A percentile compares a stretch with the other conserved stretches of the same genome.
phyloP scores from a whole-genome alignment of 2,888 invertebrate species.

The Drosophila macrothrix region DNA sequence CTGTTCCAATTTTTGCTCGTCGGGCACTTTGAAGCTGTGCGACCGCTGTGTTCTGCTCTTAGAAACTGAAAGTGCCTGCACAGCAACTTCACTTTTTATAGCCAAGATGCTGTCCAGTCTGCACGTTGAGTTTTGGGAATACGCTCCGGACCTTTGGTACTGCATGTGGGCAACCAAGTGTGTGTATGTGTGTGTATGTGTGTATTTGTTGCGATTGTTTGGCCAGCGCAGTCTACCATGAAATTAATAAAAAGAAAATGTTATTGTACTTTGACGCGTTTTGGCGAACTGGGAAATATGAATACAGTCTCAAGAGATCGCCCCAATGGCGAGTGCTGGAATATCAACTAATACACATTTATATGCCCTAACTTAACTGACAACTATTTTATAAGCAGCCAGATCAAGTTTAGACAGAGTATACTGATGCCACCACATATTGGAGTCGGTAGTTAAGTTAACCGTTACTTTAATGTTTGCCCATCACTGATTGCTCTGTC shows the following conservation, averaged over 20 bases:
- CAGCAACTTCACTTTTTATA: slow-evolving; percentile 80
- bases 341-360: slow-evolving; percentile 5
- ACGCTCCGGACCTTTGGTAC: slow-evolving; percentile 53
- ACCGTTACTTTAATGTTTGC: slow-evolving; percentile 22
- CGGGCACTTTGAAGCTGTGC: slow-evolving; percentile 63
- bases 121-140: slow-evolving; percentile 70
- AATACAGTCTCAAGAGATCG: slow-evolving; percentile 39
- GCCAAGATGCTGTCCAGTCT: slow-evolving; percentile 38
- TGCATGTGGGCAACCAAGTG: slow-evolving; percentile 13
- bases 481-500: slow-evolving; percentile 12
- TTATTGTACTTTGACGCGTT: slow-evolving; percentile 41
- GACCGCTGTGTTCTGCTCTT: slow-evolving; percentile 63
- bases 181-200: not conserved
- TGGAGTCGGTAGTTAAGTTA: not conserved
- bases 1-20: slow-evolving; percentile 65
- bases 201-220: slow-evolving; percentile 68
- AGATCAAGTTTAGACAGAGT: slow-evolving; percentile 1
- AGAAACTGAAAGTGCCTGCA: slow-evolving; percentile 81
- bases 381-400: not conserved
- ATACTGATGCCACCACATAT: not conserved
- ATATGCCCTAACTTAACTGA: slow-evolving; percentile 11
- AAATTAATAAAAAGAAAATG: slow-evolving; percentile 81
- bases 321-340: not conserved
- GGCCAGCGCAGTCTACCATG: slow-evolving; percentile 78
- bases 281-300: slow-evolving; percentile 64